Base-by-base conservation (phyloP, 2,888 invertebrate genomes). In the Oithona nana region DNA sequence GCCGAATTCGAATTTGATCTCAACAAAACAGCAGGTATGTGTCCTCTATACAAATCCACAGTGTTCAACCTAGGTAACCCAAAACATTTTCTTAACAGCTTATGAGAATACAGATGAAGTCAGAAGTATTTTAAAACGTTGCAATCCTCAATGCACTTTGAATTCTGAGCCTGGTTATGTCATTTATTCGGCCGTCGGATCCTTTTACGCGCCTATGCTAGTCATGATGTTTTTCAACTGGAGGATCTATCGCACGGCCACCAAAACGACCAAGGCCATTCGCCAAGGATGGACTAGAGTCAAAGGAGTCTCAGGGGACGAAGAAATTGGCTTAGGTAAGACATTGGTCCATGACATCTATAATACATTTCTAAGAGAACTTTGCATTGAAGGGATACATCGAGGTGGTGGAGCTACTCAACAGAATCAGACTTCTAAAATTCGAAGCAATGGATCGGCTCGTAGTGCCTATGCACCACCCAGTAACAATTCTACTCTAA, bases 181-280 rank as follows among this genome's bases (percentile, higher is more conserved):
- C 63, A 84, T 97, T 63, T 94, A 94, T 76, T 93, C 93, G 2
- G 94, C 95, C 0, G 79, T 95, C 28, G 95, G 95, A n/a, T 93
- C 93, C 66, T 95, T 95, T 80, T 95, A 89, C 76, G 84, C 94
- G 70, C 95, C 95, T 50, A 93, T 93, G 90, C 83, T 92, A 69
- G 89, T 95, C 68, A 95, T 95, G 89, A 79, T 93, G 69, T 94
- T 93, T 79, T 94, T 95, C 79, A 95, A 95, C 75, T 92, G 92
- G 86, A 80, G 89, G 68, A 95, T 95, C 69, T 95, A 94, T 76
- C 81, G 86, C 67, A 92, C 94, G 3, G 97, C 95, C 29, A 86
- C 88, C 16, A 82, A 87, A 67, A 89, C 90, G 28, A 90, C 89
- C n/a, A 82, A 83, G 68, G 89, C 89, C 64, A 90, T 90, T 70